phyloP scores from a whole-genome alignment of 2,113 vertebrate genomes.

The Paratilapia polleni region DNA sequence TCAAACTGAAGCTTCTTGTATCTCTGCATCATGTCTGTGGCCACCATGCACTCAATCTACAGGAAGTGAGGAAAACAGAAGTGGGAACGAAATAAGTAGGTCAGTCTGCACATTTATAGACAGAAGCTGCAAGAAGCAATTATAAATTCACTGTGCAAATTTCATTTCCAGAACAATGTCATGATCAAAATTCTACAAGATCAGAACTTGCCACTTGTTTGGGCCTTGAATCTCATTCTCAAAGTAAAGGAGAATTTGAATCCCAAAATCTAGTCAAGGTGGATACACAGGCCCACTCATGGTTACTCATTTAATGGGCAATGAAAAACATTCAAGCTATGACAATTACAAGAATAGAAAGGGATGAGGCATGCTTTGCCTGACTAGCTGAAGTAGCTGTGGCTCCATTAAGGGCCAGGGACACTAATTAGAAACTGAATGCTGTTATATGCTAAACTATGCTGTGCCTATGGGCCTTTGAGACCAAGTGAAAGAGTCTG shows the following conservation, averaged over 20 bases:
- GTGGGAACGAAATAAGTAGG: slow-evolving; percentile 33
- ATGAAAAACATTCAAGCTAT: slow-evolving; percentile 28
- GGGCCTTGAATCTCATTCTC: not conserved
- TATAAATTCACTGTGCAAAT: not conserved
- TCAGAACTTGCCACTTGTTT: not conserved
- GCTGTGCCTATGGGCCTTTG: not conserved
- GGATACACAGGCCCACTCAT: not conserved
- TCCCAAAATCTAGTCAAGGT: not conserved
- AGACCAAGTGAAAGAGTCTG: slow-evolving; percentile 4
- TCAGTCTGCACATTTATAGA: slow-evolving; percentile 39
- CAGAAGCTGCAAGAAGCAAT: slow-evolving; percentile 10
- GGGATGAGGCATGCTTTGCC: slow-evolving; percentile 7
- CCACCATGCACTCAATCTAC: slow-evolving; percentile 98
- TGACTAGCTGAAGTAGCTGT: slow-evolving; percentile 32
- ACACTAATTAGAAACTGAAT: slow-evolving; percentile 41
- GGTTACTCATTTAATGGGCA: slow-evolving; percentile 24
- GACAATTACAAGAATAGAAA: slow-evolving; percentile 30
- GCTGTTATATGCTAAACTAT: slow-evolving; percentile 7
- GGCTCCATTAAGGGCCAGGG: slow-evolving; percentile 42
- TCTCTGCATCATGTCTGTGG: slow-evolving; percentile 94
- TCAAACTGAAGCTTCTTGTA: slow-evolving; percentile 98
- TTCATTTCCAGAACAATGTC: slow-evolving; percentile 25
- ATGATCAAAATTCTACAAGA: slow-evolving; percentile 14
- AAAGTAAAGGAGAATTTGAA: not conserved
- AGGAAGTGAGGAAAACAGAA: slow-evolving; percentile 14